These are phyloP conservation scores for Lasioglossum villosulum DNA, from an alignment of 2,888 invertebrate genomes.

Conservation along the genomic window DNA sequence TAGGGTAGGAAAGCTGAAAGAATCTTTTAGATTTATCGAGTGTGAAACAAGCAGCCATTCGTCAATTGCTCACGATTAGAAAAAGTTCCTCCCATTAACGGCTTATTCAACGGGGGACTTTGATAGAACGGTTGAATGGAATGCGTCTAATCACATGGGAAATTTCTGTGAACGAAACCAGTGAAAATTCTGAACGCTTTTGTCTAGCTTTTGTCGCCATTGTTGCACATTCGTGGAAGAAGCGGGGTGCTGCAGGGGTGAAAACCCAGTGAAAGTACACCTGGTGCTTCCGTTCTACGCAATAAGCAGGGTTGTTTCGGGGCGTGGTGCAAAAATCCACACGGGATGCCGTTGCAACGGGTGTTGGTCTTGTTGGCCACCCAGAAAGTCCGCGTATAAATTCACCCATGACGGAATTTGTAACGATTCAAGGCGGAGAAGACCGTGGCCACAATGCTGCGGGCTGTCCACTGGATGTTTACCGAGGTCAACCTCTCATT, in stretches of 20 bases:
- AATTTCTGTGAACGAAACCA: slow-evolving; percentile 22
- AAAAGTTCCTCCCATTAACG: background rate
- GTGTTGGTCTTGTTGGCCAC: slow-evolving; percentile 62
- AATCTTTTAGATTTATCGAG: background rate
- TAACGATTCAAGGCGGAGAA: slow-evolving; percentile 72
- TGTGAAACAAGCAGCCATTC: background rate
- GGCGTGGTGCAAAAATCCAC: slow-evolving; percentile 68
- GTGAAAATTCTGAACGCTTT: slow-evolving; percentile 49
- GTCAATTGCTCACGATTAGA: background rate
- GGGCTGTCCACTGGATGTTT: slow-evolving; percentile 72
- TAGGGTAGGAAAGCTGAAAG: background rate
- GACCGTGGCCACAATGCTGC: slow-evolving; percentile 54
- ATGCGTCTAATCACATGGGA: slow-evolving; percentile 25
- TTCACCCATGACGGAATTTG: slow-evolving; percentile 61
- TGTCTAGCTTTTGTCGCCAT: slow-evolving; percentile 15
- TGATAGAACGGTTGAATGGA: slow-evolving; percentile 23
- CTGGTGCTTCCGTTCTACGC: slow-evolving; percentile 65
- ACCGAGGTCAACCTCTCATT: slow-evolving; percentile 74
- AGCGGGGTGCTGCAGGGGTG: slow-evolving; percentile 48
- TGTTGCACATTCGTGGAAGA: slow-evolving; percentile 43
- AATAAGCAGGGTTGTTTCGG: slow-evolving; percentile 18
- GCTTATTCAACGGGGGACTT: background rate
- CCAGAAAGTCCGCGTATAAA: slow-evolving; percentile 74
- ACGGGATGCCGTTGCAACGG: slow-evolving; percentile 56
- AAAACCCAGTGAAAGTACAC: slow-evolving; percentile 68